A percentile compares a stretch with the other conserved stretches of the same genome.
These are phyloP conservation scores for Esox lucius DNA, from an alignment of 2,797 vertebrate genomes.

Conservation along the genomic window DNA sequence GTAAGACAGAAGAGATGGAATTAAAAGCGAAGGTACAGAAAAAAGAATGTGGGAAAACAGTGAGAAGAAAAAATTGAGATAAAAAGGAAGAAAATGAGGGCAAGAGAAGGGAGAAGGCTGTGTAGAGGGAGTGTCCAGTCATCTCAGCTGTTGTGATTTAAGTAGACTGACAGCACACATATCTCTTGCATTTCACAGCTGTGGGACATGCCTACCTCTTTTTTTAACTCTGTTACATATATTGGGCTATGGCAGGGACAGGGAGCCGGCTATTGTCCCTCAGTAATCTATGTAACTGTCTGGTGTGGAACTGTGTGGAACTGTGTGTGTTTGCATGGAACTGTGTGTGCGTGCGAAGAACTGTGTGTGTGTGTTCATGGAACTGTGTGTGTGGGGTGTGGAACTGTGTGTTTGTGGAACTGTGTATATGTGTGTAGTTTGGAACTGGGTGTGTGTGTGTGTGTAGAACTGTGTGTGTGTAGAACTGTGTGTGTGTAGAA, in stretches of 20 bases:
- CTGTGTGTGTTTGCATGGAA: background rate
- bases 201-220: slow-evolving; percentile 73
- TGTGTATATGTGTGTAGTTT: background rate
- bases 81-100: background rate
- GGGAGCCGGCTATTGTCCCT: slow-evolving; percentile 63
- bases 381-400: background rate
- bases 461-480: too few species aligned
- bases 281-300: slow-evolving; percentile 30
- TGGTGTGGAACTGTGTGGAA: background rate
- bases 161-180: slow-evolving; percentile 73
- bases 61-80: slow-evolving; percentile 28
- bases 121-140: slow-evolving; percentile 60
- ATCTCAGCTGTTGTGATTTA: slow-evolving; percentile 88
- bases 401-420: background rate
- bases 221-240: slow-evolving; percentile 76
- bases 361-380: too few species aligned
- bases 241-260: slow-evolving; percentile 52
- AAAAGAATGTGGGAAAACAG: slow-evolving; percentile 17
- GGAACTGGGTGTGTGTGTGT: too few species aligned
- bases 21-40: slow-evolving; percentile 16
- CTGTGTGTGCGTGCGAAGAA: too few species aligned
- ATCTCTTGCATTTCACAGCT: slow-evolving; percentile 82
- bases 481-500: background rate
- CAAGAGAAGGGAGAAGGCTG: slow-evolving; percentile 19
- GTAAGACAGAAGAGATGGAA: background rate